Conservation (phyloP, 2,888 invertebrate species). For the Ceratothoa steindachneri region DNA sequence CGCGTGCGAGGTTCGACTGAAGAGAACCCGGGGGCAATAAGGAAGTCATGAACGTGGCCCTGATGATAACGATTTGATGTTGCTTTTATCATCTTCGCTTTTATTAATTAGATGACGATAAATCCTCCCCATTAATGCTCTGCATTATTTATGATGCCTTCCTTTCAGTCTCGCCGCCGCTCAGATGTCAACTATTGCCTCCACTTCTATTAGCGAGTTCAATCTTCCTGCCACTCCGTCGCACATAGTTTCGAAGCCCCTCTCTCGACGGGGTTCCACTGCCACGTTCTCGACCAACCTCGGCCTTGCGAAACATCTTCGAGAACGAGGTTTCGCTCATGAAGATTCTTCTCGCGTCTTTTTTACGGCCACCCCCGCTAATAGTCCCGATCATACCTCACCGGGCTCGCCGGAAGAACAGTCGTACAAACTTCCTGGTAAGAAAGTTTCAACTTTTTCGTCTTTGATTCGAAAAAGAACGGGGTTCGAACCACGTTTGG, state of each 20-base stretch:
- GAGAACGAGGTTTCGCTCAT: conserved; percentile 65
- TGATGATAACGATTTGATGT: too few species aligned
- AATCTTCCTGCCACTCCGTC: conserved; percentile 55
- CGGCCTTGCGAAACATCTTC: conserved; percentile 70
- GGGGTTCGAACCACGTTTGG: too few species aligned
- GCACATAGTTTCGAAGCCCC: conserved; percentile 49
- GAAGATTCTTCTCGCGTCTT: conserved; percentile 56
- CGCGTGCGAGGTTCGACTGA: too few species aligned
- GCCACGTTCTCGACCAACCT: conserved; percentile 71
- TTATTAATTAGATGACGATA: too few species aligned
- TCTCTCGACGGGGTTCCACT: conserved; percentile 59
- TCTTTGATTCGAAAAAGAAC: too few species aligned
- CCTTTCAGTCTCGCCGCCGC: neutral
- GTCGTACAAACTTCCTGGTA: conserved; percentile 37
- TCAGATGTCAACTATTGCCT: conserved; percentile 15
- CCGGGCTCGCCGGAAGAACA: conserved; percentile 51
- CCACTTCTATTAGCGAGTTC: neutral
- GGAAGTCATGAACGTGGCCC: too few species aligned
- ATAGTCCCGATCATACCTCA: conserved; percentile 69
- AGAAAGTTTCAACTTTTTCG: too few species aligned
- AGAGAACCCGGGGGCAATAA: too few species aligned
- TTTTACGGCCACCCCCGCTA: conserved; percentile 79
- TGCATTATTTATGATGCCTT: too few species aligned
- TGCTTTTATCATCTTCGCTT: too few species aligned
- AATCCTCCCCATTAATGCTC: too few species aligned